A percentile compares a stretch with the other conserved stretches of the same genome.
These are phyloP conservation scores for Salmo trutta DNA, from an alignment of 2,797 vertebrate genomes.

Conservation along the genomic window DNA sequence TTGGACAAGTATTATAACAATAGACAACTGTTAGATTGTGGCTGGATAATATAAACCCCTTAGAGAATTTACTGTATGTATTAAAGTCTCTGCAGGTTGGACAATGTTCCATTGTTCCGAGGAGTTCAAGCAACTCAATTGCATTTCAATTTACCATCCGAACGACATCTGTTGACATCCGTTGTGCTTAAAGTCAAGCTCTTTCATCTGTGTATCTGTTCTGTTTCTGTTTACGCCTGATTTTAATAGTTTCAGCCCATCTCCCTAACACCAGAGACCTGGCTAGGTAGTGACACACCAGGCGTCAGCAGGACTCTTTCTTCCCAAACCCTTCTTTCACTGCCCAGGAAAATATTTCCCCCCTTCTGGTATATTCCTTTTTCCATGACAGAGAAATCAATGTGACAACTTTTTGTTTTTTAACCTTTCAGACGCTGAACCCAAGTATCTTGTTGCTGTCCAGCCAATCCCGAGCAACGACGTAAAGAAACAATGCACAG, in stretches of 20 bases:
- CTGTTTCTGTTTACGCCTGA: conserved; percentile 9
- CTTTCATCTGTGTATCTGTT: conserved; percentile 40
- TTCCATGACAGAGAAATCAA: conserved; percentile 5
- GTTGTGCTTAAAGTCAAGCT: conserved; percentile 16
- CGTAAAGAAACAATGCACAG: conserved; percentile 77
- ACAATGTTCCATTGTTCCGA: neutral
- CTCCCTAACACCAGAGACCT: neutral
- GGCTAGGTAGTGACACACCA: neutral
- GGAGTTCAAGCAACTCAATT: neutral
- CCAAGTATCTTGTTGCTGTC: conserved; percentile 90
- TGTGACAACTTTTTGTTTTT: neutral
- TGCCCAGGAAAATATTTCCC: neutral
- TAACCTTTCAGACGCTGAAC: conserved; percentile 86
- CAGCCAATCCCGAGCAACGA: conserved; percentile 80
- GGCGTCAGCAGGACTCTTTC: neutral
- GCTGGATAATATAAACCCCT: neutral
- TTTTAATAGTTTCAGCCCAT: neutral
- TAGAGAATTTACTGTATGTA: neutral
- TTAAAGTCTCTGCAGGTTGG: neutral
- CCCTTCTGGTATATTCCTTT: neutral
- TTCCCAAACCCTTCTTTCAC: neutral
- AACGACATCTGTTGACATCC: neutral
- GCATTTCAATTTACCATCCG: neutral
- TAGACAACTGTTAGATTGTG: neutral
- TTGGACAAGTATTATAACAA: neutral